phyloP scores from a whole-genome alignment of 2,888 invertebrate genomes.

The Trichogramma dendrolimi region DNA sequence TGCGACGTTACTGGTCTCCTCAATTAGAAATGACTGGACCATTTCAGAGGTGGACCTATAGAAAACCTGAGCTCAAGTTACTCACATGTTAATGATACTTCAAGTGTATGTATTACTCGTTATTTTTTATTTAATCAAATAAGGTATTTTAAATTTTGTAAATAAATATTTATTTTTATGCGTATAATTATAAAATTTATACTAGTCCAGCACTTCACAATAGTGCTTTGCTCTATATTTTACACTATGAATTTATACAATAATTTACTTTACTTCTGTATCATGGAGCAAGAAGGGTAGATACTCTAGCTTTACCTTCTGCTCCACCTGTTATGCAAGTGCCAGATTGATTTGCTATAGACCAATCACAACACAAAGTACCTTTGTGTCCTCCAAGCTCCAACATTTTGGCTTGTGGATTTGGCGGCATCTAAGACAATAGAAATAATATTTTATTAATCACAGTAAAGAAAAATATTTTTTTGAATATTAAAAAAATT shows the following conservation, averaged over 20 bases:
- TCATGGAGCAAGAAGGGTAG: slow-evolving; percentile 57
- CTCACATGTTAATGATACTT: slow-evolving; percentile 39
- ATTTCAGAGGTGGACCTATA: slow-evolving; percentile 46
- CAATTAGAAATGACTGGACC: slow-evolving; percentile 54
- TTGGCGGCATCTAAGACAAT: slow-evolving; percentile 48
- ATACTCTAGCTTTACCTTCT: slow-evolving; percentile 59
- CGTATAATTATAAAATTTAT: slow-evolving; percentile 17
- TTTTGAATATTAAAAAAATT: slow-evolving; percentile 4
- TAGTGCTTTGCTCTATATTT: slow-evolving; percentile 8
- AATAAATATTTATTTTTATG: slow-evolving; percentile 14
- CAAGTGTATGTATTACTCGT: slow-evolving; percentile 17
- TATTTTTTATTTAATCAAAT: slow-evolving; percentile 4
- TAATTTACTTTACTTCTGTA: slow-evolving; percentile 46
- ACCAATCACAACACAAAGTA: slow-evolving; percentile 60
- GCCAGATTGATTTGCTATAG: slow-evolving; percentile 58
- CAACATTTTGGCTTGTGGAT: slow-evolving; percentile 49
- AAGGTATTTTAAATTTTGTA: slow-evolving; percentile 11
- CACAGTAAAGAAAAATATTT: background rate
- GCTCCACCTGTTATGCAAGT: slow-evolving; percentile 59
- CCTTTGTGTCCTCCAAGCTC: slow-evolving; percentile 57
- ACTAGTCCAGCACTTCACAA: background rate
- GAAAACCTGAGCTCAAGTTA: slow-evolving; percentile 43
- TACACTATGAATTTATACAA: slow-evolving; percentile 47
- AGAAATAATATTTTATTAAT: background rate
- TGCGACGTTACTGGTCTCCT: slow-evolving; percentile 68